A percentile compares a stretch with the other conserved stretches of the same genome.
Conservation (phyloP, 2,888 invertebrate species). For the Rhamphomyia laevipes region DNA sequence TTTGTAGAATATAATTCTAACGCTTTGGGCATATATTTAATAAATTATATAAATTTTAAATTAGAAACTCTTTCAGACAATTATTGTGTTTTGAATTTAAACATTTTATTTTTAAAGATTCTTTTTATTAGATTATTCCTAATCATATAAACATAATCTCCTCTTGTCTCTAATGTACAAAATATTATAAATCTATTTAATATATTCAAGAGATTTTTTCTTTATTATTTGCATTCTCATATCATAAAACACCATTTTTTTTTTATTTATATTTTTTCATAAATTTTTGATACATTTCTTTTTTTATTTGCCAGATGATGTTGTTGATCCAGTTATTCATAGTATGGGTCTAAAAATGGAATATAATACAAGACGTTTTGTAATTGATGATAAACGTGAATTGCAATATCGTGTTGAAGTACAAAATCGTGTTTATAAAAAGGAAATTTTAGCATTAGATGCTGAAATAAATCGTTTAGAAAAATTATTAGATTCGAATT, state of each 20-base stretch:
- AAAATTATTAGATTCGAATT: slow-evolving; percentile 52
- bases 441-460: slow-evolving; percentile 68
- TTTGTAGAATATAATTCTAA: too few species aligned
- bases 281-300: neutral
- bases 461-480: slow-evolving; percentile 66
- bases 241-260: neutral
- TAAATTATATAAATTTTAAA: too few species aligned
- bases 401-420: slow-evolving; percentile 78
- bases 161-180: too few species aligned
- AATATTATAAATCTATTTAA: too few species aligned
- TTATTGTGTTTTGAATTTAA: too few species aligned
- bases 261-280: neutral
- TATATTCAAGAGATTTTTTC: too few species aligned
- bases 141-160: too few species aligned
- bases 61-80: too few species aligned
- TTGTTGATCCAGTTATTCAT: slow-evolving; percentile 70
- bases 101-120: too few species aligned
- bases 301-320: slow-evolving; percentile 41
- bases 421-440: slow-evolving; percentile 78
- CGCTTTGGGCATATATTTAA: too few species aligned
- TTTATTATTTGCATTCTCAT: too few species aligned
- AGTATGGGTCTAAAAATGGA: slow-evolving; percentile 82
- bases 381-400: slow-evolving; percentile 72
- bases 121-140: too few species aligned
- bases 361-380: slow-evolving; percentile 74